These are phyloP conservation scores for Rhingia rostrata DNA, from an alignment of 2,888 invertebrate species.

Conservation along the genomic window DNA sequence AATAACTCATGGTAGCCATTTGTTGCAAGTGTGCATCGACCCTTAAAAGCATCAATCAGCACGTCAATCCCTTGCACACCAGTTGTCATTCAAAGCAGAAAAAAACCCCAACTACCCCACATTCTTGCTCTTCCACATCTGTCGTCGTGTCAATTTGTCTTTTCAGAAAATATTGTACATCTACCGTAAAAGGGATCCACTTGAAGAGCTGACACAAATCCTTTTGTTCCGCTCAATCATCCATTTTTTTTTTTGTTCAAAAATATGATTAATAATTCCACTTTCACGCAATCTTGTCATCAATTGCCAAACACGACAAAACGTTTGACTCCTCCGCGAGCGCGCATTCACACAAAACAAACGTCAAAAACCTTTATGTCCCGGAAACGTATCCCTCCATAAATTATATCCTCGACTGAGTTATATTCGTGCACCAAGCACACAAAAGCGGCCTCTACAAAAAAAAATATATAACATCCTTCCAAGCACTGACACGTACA, in stretches of 20 bases:
- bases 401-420: slow-evolving; percentile 51
- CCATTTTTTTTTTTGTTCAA: slow-evolving; percentile 2
- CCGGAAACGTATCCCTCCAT: slow-evolving; percentile 56
- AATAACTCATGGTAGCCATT: too few relatives aligned
- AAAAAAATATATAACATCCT: slow-evolving; percentile 26
- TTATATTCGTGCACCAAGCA: slow-evolving; percentile 28
- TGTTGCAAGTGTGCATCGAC: too few relatives aligned
- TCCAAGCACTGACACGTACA: slow-evolving; percentile 25
- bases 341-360: slow-evolving; percentile 29
- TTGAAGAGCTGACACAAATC: slow-evolving; percentile 11
- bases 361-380: slow-evolving; percentile 61
- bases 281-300: slow-evolving; percentile 71
- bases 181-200: slow-evolving; percentile 1
- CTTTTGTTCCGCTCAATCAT: neutral
- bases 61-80: too few relatives aligned
- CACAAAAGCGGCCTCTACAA: neutral
- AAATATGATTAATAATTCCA: slow-evolving; percentile 71
- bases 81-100: too few relatives aligned
- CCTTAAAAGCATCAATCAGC: too few relatives aligned
- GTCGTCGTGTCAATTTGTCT: neutral
- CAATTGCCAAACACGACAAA: slow-evolving; percentile 69
- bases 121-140: neutral
- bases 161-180: neutral
- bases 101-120: too few relatives aligned
- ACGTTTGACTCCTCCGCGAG: slow-evolving; percentile 46